These are phyloP conservation scores for Chloropsis hardwickii DNA, from an alignment of 2,113 vertebrate species.

Conservation along the genomic window DNA sequence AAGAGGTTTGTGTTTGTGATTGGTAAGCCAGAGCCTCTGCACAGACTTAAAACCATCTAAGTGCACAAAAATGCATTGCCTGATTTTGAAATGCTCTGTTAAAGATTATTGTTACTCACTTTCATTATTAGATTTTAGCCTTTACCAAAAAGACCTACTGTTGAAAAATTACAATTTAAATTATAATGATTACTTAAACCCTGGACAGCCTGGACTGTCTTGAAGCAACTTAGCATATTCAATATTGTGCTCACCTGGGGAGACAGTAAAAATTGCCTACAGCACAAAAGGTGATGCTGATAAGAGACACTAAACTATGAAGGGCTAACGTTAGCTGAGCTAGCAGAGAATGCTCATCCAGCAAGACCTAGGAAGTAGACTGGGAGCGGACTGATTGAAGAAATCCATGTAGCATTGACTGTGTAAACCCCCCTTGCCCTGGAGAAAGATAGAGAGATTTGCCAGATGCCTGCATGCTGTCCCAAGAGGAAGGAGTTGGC, in stretches of 20 bases:
- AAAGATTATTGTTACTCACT: not conserved
- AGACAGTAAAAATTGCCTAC: not conserved
- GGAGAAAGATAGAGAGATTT: not conserved
- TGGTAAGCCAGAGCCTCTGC: not conserved
- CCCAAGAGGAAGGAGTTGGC: not conserved
- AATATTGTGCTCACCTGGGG: not conserved
- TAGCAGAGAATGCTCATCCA: not conserved
- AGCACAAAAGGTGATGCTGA: not conserved
- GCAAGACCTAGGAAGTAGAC: not conserved
- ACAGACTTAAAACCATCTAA: not conserved
- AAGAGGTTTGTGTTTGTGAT: not conserved
- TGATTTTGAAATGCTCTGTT: not conserved
- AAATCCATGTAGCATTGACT: not conserved
- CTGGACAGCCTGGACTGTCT: not conserved
- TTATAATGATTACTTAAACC: constrained; percentile 1
- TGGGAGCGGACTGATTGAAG: not conserved
- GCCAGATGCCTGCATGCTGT: not conserved
- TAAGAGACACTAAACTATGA: not conserved
- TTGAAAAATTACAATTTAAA: not conserved
- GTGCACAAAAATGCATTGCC: not conserved
- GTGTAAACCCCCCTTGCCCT: not conserved
- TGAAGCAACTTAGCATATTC: not conserved
- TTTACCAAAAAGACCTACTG: not conserved
- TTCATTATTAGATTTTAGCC: not conserved
- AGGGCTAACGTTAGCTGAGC: not conserved